Base-by-base conservation (phyloP, 1,140 invertebrate species). In the Microplitis demolitor region DNA sequence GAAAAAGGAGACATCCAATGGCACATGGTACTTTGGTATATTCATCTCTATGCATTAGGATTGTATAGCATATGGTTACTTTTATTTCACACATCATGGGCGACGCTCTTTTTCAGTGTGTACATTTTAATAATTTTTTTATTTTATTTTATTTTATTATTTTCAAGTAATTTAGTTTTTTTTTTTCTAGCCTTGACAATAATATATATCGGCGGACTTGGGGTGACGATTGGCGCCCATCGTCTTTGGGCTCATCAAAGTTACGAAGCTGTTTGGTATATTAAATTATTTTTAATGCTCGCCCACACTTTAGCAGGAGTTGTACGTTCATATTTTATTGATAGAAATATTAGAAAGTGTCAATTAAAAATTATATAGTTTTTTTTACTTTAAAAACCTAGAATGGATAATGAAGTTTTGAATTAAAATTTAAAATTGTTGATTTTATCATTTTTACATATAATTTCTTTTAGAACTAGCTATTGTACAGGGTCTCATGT, bases 221-320 rank as follows among this genome's bases (percentile, higher is more conserved):
- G 94, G 4, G 87, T 95, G 3, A 98, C 96, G 0, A 92, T 92
- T 50, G 97, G 97, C 1, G 93, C 94, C 0, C 97, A 99, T 82
- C 89, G 97, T 74, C 84, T 98, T 14, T 99, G 96, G 96, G 91
- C 96, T 0, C 97, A 99, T 85, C 83, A 88, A 50, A 89, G 94
- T 0, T 98, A 95, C 83, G 91, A 92, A 78, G 96, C 96, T 0
- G 90, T 83, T 60, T 87, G 88, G 0, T 88, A 90, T 3, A 78
- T 97, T 0, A 89, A 91, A 76, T 82, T 96, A n/a, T 87, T 95
- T 53, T 87, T 98, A 0, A 93, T 94, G 84, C 51, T 96, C 1
- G 91, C 91, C 72, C 94, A 98, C 77, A 95, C 94, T 0, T 84
- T 96, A 60, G 91, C 92, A 11, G 93, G 95, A 75, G 93, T 96